Evolutionary conservation across 2,797 vertebrate species (phyloP).

Genomic region (Esox lucius): DNA sequence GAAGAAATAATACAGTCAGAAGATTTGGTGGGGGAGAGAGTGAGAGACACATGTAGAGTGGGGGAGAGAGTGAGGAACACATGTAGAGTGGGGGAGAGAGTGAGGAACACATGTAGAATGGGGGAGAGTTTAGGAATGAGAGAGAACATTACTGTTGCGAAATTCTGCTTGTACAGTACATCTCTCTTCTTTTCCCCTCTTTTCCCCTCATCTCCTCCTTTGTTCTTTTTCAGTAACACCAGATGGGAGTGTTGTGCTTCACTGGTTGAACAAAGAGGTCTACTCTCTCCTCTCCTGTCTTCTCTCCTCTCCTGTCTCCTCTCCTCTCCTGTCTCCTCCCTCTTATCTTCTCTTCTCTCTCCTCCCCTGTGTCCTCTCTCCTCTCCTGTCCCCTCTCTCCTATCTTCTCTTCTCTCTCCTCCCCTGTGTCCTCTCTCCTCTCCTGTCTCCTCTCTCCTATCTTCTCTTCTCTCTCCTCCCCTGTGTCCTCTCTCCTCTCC

Average conservation of each 20-base stretch:
- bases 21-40: too few relatives aligned
- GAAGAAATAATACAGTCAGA: too few relatives aligned
- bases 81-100: too few relatives aligned
- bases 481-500: background rate
- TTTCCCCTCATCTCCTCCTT: background rate
- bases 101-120: too few relatives aligned
- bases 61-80: too few relatives aligned
- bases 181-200: background rate
- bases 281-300: background rate
- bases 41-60: too few relatives aligned
- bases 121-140: too few relatives aligned
- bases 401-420: background rate
- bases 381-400: background rate
- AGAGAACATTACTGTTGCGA: too few relatives aligned
- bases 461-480: background rate
- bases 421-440: background rate
- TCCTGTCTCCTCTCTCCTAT: background rate
- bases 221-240: constrained; percentile 14
- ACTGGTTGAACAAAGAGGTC: constrained; percentile 9
- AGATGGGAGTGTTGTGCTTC: constrained; percentile 39
- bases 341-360: background rate
- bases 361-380: background rate
- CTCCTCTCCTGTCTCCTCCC: background rate
- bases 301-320: background rate
- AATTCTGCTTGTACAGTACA: too few relatives aligned